Evolutionary conservation across 2,113 vertebrate genomes (phyloP).

Genomic region (Mobula hypostoma): DNA sequence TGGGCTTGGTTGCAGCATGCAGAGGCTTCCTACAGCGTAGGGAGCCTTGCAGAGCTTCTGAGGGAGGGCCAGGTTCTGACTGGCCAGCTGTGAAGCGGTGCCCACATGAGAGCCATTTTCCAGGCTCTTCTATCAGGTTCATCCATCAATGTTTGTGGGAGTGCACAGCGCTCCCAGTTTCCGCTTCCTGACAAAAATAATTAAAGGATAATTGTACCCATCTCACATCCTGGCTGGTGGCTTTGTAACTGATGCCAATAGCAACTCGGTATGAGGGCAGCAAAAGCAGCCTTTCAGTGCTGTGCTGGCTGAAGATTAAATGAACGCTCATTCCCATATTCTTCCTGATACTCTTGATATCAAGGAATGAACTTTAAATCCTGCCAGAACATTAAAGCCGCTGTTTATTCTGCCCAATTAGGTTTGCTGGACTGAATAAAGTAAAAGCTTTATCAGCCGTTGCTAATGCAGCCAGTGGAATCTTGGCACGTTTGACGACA

Average conservation of each 20-base stretch:
- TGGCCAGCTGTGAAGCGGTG: background rate
- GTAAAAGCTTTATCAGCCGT: background rate
- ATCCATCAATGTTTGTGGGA: background rate
- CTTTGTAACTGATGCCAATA: background rate
- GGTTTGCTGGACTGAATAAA: background rate
- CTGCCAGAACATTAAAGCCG: background rate
- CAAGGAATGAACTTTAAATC: background rate
- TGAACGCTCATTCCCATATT: background rate
- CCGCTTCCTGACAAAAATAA: background rate
- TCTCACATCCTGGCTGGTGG: background rate
- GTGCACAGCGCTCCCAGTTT: background rate
- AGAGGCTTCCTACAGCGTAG: background rate
- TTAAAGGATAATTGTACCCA: background rate
- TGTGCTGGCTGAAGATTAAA: background rate
- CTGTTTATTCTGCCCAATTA: background rate
- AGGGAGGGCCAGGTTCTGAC: background rate
- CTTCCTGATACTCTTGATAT: background rate
- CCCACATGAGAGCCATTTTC: background rate
- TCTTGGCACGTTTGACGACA: background rate
- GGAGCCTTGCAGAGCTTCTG: background rate
- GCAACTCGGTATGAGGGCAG: background rate
- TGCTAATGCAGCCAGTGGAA: background rate
- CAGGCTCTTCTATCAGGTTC: background rate
- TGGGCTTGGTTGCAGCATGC: background rate
- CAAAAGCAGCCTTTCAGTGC: background rate